Conservation (phyloP, 2,888 invertebrate species). For the Philopedon plagiatum region DNA sequence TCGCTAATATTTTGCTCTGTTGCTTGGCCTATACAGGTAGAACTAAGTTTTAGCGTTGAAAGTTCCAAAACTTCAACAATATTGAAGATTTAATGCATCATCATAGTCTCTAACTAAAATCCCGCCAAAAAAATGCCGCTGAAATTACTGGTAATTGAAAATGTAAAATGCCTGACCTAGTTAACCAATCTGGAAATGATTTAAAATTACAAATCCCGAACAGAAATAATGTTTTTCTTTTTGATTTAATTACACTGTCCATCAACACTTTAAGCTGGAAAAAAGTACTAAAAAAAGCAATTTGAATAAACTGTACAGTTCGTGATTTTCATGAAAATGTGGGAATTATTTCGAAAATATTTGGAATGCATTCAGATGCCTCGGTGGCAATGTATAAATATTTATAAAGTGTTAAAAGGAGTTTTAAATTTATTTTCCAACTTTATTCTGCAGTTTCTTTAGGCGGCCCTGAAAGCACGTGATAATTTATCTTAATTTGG, state of each 20-base stretch:
- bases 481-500: neutral
- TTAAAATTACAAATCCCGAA: too few species aligned
- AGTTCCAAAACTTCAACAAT: too few species aligned
- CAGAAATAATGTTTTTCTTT: too few species aligned
- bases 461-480: neutral
- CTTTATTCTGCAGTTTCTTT: neutral
- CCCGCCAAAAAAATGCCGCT: too few species aligned
- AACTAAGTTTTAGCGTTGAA: too few species aligned
- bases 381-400: slow-evolving; percentile 32
- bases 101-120: too few species aligned
- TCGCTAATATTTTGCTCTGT: too few species aligned
- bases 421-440: slow-evolving; percentile 31
- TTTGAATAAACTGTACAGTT: slow-evolving; percentile 29
- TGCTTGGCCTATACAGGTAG: too few species aligned
- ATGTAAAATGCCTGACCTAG: too few species aligned
- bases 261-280: neutral
- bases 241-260: neutral
- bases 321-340: slow-evolving; percentile 43
- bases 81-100: too few species aligned
- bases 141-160: too few species aligned
- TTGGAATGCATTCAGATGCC: slow-evolving; percentile 44
- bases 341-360: slow-evolving; percentile 43
- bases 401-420: slow-evolving; percentile 31
- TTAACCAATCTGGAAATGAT: too few species aligned
- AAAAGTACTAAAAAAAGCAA: neutral